phyloP scores from a whole-genome alignment of 1,140 invertebrate genomes.

The Wiebesia pumilae region DNA sequence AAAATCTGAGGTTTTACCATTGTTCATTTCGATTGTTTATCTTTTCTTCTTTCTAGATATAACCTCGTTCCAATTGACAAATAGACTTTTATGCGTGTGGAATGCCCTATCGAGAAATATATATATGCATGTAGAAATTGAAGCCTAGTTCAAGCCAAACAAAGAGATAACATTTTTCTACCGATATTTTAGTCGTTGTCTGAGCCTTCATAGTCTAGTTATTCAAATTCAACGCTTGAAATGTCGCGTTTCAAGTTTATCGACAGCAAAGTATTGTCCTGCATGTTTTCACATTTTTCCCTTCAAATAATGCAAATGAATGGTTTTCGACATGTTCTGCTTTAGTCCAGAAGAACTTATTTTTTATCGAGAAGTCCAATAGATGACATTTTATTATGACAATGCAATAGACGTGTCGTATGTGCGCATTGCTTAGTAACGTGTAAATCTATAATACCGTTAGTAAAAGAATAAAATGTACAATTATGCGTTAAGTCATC shows the following conservation, averaged over 20 bases:
- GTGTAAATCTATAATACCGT: too few relatives aligned
- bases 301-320: conserved; percentile 31
- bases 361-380: not conserved
- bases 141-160: not conserved
- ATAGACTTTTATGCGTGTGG: not conserved
- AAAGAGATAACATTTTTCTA: conserved; percentile 27
- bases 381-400: not conserved
- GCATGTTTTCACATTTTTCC: conserved; percentile 4
- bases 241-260: conserved; percentile 34
- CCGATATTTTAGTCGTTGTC: conserved; percentile 13
- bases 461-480: too few relatives aligned
- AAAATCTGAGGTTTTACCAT: too few relatives aligned
- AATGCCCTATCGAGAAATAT: conserved; percentile 1
- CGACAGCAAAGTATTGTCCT: conserved; percentile 27
- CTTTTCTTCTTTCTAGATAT: not conserved
- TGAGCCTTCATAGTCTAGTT: conserved; percentile 12
- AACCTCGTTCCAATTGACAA: not conserved
- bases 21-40: not conserved
- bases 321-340: conserved; percentile 10
- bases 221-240: conserved; percentile 20
- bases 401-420: not conserved
- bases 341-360: not conserved
- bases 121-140: not conserved
- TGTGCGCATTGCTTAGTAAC: too few relatives aligned
- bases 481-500: too few relatives aligned